phyloP scores from a whole-genome alignment of 2,797 vertebrate genomes.

The Poecilia wingei region DNA sequence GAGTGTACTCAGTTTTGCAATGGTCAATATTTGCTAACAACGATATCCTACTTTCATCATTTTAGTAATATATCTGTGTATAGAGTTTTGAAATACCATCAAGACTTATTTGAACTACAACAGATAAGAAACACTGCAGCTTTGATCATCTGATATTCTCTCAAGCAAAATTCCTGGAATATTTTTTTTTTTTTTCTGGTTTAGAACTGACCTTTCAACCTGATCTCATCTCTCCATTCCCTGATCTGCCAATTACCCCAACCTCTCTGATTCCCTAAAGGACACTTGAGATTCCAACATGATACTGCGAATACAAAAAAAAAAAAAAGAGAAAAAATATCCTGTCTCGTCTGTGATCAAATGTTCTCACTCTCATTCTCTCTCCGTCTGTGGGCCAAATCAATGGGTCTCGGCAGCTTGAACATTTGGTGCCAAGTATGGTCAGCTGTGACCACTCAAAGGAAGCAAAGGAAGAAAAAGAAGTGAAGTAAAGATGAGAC shows the following conservation, averaged over 20 bases:
- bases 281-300: constrained; percentile 23
- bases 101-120: not conserved
- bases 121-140: not conserved
- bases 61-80: not conserved
- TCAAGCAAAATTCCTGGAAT: not conserved
- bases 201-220: not conserved
- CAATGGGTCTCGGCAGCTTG: constrained; percentile 51
- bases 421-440: constrained; percentile 51
- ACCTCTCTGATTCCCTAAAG: constrained; percentile 15
- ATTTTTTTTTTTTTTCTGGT: not conserved
- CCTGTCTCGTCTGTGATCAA: constrained; percentile 29
- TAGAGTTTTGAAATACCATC: not conserved
- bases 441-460: constrained; percentile 49
- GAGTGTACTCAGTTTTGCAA: not conserved
- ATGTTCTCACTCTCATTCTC: constrained; percentile 4
- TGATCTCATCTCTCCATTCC: not conserved
- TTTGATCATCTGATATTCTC: not conserved
- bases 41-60: not conserved
- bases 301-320: constrained; percentile 28
- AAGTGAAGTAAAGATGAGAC: constrained; percentile 29
- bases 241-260: constrained; percentile 4
- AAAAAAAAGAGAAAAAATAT: constrained; percentile 9
- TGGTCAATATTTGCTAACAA: not conserved
- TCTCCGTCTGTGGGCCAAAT: constrained; percentile 47
- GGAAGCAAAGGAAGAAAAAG: constrained; percentile 8